Percentiles rank a stretch among this genome's conserved stretches.
Conservation (phyloP, 2,797 vertebrate species). For the Xiphophorus birchmanni region DNA sequence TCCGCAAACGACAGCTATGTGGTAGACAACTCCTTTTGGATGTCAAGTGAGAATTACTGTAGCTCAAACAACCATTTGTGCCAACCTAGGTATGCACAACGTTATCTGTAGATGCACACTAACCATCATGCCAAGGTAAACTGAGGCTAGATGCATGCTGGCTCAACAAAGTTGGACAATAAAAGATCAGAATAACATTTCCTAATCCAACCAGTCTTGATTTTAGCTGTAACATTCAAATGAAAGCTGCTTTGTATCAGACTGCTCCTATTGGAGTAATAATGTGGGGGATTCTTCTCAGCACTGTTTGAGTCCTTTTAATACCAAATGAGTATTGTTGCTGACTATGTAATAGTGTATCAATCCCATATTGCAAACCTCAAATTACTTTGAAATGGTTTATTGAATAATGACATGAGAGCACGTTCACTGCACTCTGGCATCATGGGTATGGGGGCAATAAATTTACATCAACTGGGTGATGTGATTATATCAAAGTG, state of each 20-base stretch:
- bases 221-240: background rate
- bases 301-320: background rate
- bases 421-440: background rate
- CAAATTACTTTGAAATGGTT: background rate
- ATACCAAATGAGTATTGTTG: background rate
- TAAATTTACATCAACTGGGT: background rate
- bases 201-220: background rate
- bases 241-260: background rate
- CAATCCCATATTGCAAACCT: background rate
- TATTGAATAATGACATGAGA: background rate
- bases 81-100: background rate
- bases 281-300: background rate
- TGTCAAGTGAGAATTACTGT: background rate
- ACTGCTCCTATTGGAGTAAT: background rate
- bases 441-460: background rate
- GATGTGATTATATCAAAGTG: background rate
- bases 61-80: background rate
- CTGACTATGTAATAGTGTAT: background rate
- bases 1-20: background rate
- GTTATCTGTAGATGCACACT: background rate
- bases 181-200: background rate
- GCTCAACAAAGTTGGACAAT: background rate
- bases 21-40: background rate
- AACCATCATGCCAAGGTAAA: background rate
- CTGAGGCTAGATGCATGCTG: background rate